A percentile compares a stretch with the other conserved stretches of the same genome.
Evolutionary conservation across 2,113 vertebrate species (phyloP).

Genomic region (Ammodytes dubius): DNA sequence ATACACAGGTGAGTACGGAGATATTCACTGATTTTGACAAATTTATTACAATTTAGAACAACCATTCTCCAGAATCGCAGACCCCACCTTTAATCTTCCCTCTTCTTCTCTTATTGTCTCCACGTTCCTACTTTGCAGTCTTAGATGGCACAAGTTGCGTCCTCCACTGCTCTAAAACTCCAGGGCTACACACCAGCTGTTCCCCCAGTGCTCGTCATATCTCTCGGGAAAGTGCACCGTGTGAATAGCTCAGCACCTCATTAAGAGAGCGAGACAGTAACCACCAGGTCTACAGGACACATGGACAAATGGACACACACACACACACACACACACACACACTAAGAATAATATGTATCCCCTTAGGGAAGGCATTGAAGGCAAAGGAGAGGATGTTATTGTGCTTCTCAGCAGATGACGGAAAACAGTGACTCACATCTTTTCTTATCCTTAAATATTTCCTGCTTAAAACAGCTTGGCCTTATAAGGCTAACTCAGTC

Average conservation of each 20-base stretch:
- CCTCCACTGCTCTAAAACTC: conserved; percentile 8
- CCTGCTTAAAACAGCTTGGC: conserved; percentile 63
- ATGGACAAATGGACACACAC: background rate
- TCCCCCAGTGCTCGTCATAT: conserved; percentile 38
- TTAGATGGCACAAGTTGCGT: background rate
- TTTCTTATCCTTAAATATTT: conserved; percentile 71
- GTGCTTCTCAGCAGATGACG: conserved; percentile 52
- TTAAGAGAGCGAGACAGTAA: conserved; percentile 51
- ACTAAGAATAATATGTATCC: conserved; percentile 9
- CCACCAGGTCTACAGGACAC: conserved; percentile 10
- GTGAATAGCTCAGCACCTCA: conserved; percentile 66
- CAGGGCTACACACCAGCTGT: conserved; percentile 46
- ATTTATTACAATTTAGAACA: no score
- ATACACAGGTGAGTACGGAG: no score
- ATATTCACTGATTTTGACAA: no score
- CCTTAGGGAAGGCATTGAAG: conserved; percentile 43
- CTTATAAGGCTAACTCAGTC: conserved; percentile 66
- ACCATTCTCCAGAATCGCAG: no score
- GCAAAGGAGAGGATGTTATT: conserved; percentile 74
- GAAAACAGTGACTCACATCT: conserved; percentile 72
- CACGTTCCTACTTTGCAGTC: conserved; percentile 1
- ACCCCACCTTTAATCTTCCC: background rate
- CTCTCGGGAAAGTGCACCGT: conserved; percentile 45
- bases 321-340: conserved; percentile 20
- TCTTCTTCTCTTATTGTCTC: background rate